phyloP scores from a whole-genome alignment of 2,888 invertebrate species.

The Pollenia angustigena region DNA sequence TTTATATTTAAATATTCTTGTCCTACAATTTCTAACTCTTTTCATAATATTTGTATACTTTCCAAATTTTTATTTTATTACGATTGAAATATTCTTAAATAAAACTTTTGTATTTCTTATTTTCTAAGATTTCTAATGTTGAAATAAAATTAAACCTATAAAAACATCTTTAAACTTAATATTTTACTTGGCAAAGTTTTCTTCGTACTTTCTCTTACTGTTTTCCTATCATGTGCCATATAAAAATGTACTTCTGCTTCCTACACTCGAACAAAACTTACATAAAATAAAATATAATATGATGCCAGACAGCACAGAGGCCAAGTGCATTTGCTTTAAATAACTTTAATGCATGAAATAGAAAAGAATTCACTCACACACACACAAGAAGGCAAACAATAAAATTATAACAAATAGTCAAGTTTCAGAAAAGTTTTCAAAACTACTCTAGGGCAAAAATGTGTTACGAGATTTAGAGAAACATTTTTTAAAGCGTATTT shows the following conservation, averaged over 20 bases:
- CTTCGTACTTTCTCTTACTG: neutral
- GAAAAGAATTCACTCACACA: neutral
- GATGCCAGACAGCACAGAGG: neutral
- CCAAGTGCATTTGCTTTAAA: conserved; percentile 9
- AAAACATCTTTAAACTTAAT: conserved; percentile 12
- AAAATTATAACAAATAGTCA: neutral
- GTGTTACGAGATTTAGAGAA: neutral
- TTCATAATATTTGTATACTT: neutral
- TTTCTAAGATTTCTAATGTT: neutral
- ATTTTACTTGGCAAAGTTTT: neutral
- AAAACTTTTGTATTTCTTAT: neutral
- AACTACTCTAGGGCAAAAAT: conserved; percentile 4
- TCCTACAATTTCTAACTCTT: no score
- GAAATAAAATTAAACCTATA: conserved; percentile 5
- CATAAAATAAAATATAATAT: conserved; percentile 21
- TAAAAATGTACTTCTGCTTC: neutral
- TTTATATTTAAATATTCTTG: no score
- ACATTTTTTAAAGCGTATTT: neutral
- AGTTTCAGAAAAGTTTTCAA: neutral
- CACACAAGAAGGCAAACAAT: neutral
- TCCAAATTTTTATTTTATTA: neutral
- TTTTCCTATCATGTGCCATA: conserved; percentile 7
- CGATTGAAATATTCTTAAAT: conserved; percentile 8
- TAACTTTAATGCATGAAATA: conserved; percentile 16
- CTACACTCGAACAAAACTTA: neutral